Percentiles rank a stretch among this genome's conserved stretches.
Conservation (phyloP, 2,888 invertebrate genomes). For the Parapristionchus giblindavisi region DNA sequence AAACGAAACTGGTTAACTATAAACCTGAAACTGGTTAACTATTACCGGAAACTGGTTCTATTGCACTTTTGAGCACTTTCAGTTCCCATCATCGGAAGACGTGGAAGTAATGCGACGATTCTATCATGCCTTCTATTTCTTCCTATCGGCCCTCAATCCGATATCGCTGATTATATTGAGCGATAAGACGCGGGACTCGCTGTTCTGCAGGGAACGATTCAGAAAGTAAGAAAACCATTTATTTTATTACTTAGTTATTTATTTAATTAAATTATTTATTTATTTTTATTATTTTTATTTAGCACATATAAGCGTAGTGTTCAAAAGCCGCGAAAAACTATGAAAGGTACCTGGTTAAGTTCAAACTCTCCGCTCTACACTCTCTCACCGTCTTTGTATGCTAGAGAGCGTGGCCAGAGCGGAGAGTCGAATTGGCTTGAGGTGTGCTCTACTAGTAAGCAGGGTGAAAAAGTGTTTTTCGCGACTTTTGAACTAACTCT, state of each 20-base stretch:
- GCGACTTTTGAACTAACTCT: too few species aligned
- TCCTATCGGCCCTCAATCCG: slow-evolving; percentile 12
- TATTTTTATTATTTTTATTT: background rate
- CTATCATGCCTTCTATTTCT: slow-evolving; percentile 30
- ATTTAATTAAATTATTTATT: background rate
- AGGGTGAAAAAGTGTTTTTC: too few species aligned
- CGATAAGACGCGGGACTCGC: slow-evolving; percentile 6
- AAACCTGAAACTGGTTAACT: too few species aligned
- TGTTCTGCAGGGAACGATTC: background rate
- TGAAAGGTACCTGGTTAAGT: too few species aligned
- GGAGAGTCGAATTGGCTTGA: too few species aligned
- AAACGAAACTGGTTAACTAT: too few species aligned
- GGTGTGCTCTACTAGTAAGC: too few species aligned
- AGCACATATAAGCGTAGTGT: too few species aligned
- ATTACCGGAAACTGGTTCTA: background rate
- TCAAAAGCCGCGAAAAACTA: too few species aligned
- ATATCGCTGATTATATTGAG: slow-evolving; percentile 22
- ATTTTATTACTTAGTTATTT: background rate
- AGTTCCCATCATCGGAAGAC: slow-evolving; percentile 23
- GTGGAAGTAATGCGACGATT: slow-evolving; percentile 9
- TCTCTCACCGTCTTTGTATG: too few species aligned
- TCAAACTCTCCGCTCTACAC: too few species aligned
- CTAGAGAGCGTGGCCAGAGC: too few species aligned
- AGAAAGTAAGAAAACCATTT: background rate
- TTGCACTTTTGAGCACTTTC: background rate